Evolutionary conservation across 2,113 vertebrate genomes (phyloP).

Genomic region (Elaphurus davidianus): DNA sequence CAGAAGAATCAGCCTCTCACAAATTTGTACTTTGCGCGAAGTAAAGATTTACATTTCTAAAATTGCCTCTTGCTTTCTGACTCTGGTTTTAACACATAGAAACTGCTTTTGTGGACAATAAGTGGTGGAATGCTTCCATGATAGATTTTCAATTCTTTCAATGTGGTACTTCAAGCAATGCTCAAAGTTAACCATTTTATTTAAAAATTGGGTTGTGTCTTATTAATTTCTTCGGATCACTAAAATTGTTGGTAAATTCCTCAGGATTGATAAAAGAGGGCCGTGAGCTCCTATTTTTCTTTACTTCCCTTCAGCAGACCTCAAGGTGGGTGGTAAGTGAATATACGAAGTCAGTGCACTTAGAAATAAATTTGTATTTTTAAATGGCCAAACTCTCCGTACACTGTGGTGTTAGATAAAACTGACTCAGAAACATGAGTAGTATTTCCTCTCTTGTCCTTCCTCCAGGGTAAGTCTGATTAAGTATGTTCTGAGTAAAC

Average conservation of each 20-base stretch:
- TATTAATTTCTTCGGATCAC: background rate
- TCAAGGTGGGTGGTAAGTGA: background rate
- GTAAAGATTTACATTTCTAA: background rate
- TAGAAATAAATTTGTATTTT: background rate
- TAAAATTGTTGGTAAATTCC: background rate
- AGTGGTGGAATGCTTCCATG: background rate
- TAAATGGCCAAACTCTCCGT: background rate
- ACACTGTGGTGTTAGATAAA: background rate
- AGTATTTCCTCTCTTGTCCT: background rate
- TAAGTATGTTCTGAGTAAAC: background rate
- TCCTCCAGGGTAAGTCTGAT: background rate
- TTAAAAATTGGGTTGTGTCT: background rate
- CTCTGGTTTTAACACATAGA: background rate
- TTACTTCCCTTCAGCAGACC: background rate
- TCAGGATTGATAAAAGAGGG: background rate
- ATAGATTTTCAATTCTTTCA: background rate
- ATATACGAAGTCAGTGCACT: background rate
- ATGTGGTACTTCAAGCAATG: background rate
- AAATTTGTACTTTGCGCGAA: background rate
- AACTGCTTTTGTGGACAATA: background rate
- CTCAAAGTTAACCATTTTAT: background rate
- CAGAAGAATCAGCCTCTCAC: background rate
- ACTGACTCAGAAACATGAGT: background rate
- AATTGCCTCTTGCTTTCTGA: background rate
- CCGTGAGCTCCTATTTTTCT: background rate